phyloP scores from a whole-genome alignment of 2,113 vertebrate genomes.

The Lucifuga dentata region DNA sequence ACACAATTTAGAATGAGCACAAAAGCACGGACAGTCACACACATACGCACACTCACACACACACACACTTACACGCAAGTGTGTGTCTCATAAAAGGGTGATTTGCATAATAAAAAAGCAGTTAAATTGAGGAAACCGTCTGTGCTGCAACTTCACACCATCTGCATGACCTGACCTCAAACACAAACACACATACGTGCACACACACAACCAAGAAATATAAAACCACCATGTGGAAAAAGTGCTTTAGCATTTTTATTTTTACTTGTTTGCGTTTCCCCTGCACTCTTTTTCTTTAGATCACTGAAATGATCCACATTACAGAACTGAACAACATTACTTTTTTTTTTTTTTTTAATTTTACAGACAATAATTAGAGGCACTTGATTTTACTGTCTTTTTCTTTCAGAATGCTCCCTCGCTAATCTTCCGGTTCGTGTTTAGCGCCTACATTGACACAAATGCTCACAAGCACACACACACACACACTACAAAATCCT shows the following conservation, averaged over 20 bases:
- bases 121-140: conserved; percentile 83
- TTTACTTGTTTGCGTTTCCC: not conserved
- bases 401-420: too few species aligned
- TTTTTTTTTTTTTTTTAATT: not conserved
- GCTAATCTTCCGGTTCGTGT: too few species aligned
- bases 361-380: not conserved
- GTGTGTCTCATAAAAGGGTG: conserved; percentile 76
- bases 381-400: too few species aligned
- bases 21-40: conserved; percentile 42
- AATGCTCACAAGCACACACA: too few species aligned
- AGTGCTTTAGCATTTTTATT: conserved; percentile 9
- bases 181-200: conserved; percentile 46
- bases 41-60: conserved; percentile 27
- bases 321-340: not conserved
- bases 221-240: conserved; percentile 42
- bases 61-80: conserved; percentile 50
- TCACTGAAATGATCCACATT: not conserved
- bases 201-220: conserved; percentile 46
- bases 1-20: conserved; percentile 47
- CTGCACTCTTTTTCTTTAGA: not conserved
- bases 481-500: too few species aligned
- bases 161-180: conserved; percentile 83
- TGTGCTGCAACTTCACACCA: conserved; percentile 83
- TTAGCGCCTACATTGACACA: too few species aligned
- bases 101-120: conserved; percentile 85